These are phyloP conservation scores for Poecile montanus DNA, from an alignment of 2,797 vertebrate species.

Conservation along the genomic window DNA sequence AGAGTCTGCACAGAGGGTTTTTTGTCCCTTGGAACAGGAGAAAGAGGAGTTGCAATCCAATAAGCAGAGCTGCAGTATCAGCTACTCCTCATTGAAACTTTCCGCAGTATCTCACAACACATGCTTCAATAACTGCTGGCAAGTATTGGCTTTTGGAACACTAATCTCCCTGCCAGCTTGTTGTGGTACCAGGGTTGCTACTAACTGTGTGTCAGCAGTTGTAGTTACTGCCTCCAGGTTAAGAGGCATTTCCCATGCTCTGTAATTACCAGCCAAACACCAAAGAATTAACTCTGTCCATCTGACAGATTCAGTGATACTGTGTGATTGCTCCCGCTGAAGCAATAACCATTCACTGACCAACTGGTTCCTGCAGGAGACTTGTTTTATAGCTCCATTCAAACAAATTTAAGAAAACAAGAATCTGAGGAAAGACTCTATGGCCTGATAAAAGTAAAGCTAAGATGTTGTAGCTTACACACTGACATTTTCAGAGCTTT, in stretches of 20 bases:
- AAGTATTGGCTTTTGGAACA: slow-evolving; percentile 4
- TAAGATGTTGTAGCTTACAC: not conserved
- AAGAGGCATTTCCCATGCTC: not conserved
- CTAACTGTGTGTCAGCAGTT: not conserved
- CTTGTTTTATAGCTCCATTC: slow-evolving; percentile 17
- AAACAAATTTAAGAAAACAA: not conserved
- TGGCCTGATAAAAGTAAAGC: not conserved
- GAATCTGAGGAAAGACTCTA: not conserved
- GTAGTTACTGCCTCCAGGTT: slow-evolving; percentile 25
- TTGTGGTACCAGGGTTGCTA: not conserved
- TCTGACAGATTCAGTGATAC: slow-evolving; percentile 40
- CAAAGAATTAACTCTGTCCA: slow-evolving; percentile 37
- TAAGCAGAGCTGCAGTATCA: not conserved
- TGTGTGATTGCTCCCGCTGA: slow-evolving; percentile 11
- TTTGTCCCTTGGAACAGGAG: not conserved
- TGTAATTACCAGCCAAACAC: slow-evolving; percentile 54
- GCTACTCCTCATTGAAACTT: not conserved
- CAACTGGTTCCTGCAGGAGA: not conserved
- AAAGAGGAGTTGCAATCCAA: not conserved
- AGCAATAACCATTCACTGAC: slow-evolving; percentile 18
- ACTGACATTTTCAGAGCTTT: slow-evolving; percentile 24
- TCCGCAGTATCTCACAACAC: not conserved
- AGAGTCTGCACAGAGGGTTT: not conserved
- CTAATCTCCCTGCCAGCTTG: not conserved
- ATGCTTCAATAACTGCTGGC: slow-evolving; percentile 2